These are phyloP conservation scores for Cheilosia pagana DNA, from an alignment of 2,888 invertebrate genomes.

Conservation along the genomic window DNA sequence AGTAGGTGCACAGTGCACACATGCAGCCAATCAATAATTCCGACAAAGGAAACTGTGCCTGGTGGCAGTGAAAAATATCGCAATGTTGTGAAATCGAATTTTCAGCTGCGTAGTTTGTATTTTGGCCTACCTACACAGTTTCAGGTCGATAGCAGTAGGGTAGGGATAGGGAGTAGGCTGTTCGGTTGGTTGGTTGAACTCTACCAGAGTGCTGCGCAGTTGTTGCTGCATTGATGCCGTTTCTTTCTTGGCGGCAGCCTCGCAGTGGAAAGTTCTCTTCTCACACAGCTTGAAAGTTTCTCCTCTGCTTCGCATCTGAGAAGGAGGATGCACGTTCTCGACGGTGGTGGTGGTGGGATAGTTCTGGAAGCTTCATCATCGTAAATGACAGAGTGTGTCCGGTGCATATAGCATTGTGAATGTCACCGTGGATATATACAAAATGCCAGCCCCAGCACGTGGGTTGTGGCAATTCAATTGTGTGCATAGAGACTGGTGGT, in stretches of 20 bases:
- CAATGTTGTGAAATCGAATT: slow-evolving; percentile 68
- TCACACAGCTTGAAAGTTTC: slow-evolving; percentile 56
- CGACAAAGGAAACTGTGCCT: slow-evolving; percentile 30
- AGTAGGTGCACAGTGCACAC: slow-evolving; percentile 18
- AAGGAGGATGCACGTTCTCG: slow-evolving; percentile 3
- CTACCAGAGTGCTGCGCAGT: slow-evolving; percentile 60
- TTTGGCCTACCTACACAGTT: slow-evolving; percentile 55
- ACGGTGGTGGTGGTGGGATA: slow-evolving; percentile 1
- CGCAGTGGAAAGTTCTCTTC: slow-evolving; percentile 45
- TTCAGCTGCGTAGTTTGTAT: slow-evolving; percentile 62
- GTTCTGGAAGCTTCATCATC: slow-evolving; percentile 59
- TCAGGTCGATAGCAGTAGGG: slow-evolving; percentile 59
- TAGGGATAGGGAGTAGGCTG: slow-evolving; percentile 33
- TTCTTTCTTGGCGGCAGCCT: slow-evolving; percentile 9
- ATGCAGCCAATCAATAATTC: slow-evolving; percentile 65
- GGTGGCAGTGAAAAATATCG: slow-evolving; percentile 52
- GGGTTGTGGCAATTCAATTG: slow-evolving; percentile 63
- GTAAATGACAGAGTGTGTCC: slow-evolving; percentile 48
- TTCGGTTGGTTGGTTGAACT: slow-evolving; percentile 12
- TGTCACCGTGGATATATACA: slow-evolving; percentile 46
- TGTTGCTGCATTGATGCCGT: slow-evolving; percentile 29
- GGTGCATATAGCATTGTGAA: slow-evolving; percentile 31
- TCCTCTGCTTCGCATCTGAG: neutral
- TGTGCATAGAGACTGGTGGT: slow-evolving; percentile 1
- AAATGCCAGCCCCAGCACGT: slow-evolving; percentile 45